Base-by-base conservation (phyloP, 2,888 invertebrate genomes). In the Melinaea menophilus region DNA sequence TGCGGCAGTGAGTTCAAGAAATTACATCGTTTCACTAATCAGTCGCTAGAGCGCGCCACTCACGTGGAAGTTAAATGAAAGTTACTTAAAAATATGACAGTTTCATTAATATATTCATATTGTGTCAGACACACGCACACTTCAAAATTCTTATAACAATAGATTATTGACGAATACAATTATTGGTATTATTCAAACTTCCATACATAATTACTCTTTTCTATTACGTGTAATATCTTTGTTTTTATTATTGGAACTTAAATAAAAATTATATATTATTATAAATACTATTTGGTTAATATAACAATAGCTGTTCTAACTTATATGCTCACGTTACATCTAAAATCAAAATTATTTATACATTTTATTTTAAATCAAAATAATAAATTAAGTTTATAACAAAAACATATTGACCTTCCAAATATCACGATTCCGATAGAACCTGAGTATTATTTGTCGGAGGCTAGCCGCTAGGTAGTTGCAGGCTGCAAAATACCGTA, bases 1-100 rank as follows among this genome's bases (percentile, higher is more conserved):
- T 87, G 85, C 85, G 72, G 80, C 80, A 81, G 73, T 86, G 85
- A 77, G 71, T 81, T 82, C 75, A 83, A 76, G 88, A 88, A 89
- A 89, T 85, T 82, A 80, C 75, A 81, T 77, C 75, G 76, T 67
- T 67, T 73, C 72, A 72, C 67, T 69, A 69, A 69, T 63, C 71
- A 63, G 71, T 69, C 66, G 69, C 62, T 56, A 66, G 59, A 63
- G 55, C 64, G 56, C 51, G 59, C 51, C 64, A 68, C 55, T 64
- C 65, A 68, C 71, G 66, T 70, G 70, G 61, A 61, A 70, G 48
- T 13, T 12, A 59, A 69, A 69, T 61, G 67, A 70, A 65, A 71
- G 69, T 70, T 71, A 65, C 66, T 56, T 64, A 5, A 61, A 47
- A 45, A 56, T 56, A 58, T 9, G 58, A 63, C 59, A 65, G 11